Evolutionary conservation across 2,888 invertebrate species (phyloP), one percentile per base, ranked within the genome.

Genomic region (Clistopyga incitator): DNA sequence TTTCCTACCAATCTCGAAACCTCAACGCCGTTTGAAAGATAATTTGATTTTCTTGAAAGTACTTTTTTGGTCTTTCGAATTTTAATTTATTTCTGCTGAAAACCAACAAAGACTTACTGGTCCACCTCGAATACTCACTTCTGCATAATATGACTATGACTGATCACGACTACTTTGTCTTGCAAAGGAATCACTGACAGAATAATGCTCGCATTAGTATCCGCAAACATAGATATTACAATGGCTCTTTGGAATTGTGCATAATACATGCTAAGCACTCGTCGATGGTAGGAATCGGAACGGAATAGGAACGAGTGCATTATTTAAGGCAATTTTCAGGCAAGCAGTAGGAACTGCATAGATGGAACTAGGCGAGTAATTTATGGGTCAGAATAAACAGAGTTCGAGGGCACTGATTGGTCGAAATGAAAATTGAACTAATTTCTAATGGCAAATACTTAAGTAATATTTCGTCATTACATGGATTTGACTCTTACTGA

Each of bases 121-220:
- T 38, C 10, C 0, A 10, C 10, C n/a, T n/a, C n/a, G 2, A 38
- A 38, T 38, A 8, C 0, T 38, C 8, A 38, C 1, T 38, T 38
- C 8, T 10, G 8, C 10, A 38, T 38, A 10, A 38, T 6, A 15
- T 47, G 6, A 4, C 52, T 25, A 15, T 20, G 25, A 34, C 11
- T 20, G 25, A 72, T 54, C 47, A 13, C 6, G 54, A 61, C 65
- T 18, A 15, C 45, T 18, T 67, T 47, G 29, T 67, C 18, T 6
- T 54, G 47, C 25, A 20, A 54, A 75, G 20, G 38, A 45, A 25
- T 1, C 20, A 8, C 3, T 65, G n/a, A 50, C 34, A 45, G 47
- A 45, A 38, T 13, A 45, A 56, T 70, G 74, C 47, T n/a, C 18
- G 6, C 18, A 79, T 75, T 54, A 79, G 64, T 71, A 54, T 45